Evolutionary conservation across 2,113 vertebrate genomes (phyloP), one percentile per base, ranked within the genome.

Genomic region (Raja brachyura): DNA sequence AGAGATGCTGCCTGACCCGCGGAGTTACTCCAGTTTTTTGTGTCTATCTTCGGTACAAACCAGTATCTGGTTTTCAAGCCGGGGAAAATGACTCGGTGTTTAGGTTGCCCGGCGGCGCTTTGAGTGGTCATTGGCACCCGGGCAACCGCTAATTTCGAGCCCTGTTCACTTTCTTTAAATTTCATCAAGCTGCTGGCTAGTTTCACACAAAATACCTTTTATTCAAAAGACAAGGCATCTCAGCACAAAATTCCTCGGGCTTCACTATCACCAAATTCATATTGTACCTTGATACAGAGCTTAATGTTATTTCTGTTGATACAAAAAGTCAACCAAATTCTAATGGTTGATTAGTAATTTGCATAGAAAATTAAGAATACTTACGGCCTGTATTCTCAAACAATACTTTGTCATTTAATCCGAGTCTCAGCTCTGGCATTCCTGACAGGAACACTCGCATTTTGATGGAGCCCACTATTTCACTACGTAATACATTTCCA

Each of bases 371-470:
- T 33, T n/a, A 28, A n/a, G 56, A 79, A 73, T 94, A 98, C 99
- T 99, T 96, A 99, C 99, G 97, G 96, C 99, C 99, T 22, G 99
- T 99, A 90, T 99, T 99, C 94, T 99, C 99, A 75, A 99, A 99
- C 94, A 99, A 97, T 93, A 99, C 99, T 96, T 99, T 99, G 96
- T 99, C 99, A 0, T 99, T 99, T 18, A 99, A 95, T 0, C 99
- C 99, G 0, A 99, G 96, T 33, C 99, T 98, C 94, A 99, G 94
- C 94, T 99, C 99, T 0, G 99, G 99, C 99, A 99, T 99, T 48
- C 98, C 99, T 0, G 99, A 99, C 13, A 99, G 97, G 95, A 99
- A 99, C 0, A 99, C 99, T 0, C 99, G 96, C 99, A 99, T 99
- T 95, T 99, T 99, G 93, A 99, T 99, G 95, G 98, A 99, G 6